Base-by-base conservation (phyloP, 2,888 invertebrate species). In the Aphodius granarius region DNA sequence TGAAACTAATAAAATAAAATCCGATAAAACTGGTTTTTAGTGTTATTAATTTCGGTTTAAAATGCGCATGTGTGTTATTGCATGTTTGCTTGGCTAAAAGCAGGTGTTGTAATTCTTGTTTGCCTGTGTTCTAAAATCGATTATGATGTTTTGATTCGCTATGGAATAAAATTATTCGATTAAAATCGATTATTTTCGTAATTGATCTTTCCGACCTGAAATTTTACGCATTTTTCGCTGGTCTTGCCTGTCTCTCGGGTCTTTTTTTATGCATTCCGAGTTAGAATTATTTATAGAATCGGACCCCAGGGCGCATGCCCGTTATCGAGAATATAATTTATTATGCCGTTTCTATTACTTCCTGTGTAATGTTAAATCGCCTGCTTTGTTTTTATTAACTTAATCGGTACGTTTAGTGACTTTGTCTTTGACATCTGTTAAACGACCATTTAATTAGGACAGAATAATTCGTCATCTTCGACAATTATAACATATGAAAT, bases 171-270 rank as follows among this genome's bases (percentile, higher is more conserved):
- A 43, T 43, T 43, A 13, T 43, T 43, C n/a, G n/a, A n/a, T n/a
- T n/a, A n/a, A n/a, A n/a, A n/a, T 43, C 43, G 43, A 3, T 13
- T 6, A 43, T 43, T 43, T 43, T 43, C 43, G 1, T n/a, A n/a
- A 43, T 43, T 17, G 74, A 70, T 17, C 70, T 74, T 16, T 74
- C 70, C 0, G 74, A 63, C 72, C 73, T 64, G 63, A 73, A 17
- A 75, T 78, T 43, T 43, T 43, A 13, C 9, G 43, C 1, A 43
- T 43, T 43, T 43, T 43, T 9, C 43, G 13, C 43, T 13, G 43
- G 4, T 43, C 76, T 75, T 6, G 43, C 43, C 13, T 43, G 43
- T 43, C 43, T 6, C 6, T 43, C 43, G 43, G 43, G 43, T 43
- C n/a, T 43, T 43, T 43, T 23, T 43, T 43, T 43, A 43, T 43